phyloP scores from a whole-genome alignment of 2,888 invertebrate species.

The Anticlea derivata region DNA sequence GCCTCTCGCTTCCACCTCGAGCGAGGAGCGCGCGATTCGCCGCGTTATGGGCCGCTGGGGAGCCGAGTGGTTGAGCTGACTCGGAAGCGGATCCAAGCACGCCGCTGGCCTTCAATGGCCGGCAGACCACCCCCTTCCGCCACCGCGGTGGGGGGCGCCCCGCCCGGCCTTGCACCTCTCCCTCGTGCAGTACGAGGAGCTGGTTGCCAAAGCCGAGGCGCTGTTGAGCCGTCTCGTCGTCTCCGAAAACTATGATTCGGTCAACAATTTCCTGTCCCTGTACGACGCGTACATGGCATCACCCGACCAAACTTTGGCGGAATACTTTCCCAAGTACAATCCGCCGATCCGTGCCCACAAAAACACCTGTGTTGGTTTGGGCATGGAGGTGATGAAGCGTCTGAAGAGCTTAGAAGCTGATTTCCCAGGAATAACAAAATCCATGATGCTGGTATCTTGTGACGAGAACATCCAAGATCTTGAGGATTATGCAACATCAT shows the following conservation, averaged over 20 bases:
- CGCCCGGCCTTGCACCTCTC: slow-evolving; percentile 88
- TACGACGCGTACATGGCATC: slow-evolving; percentile 88
- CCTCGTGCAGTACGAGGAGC: slow-evolving; percentile 90
- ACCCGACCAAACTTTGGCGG: slow-evolving; percentile 86
- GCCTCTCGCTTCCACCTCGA: slow-evolving; percentile 64
- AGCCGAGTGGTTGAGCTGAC: slow-evolving; percentile 99
- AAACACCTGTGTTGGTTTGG: slow-evolving; percentile 95
- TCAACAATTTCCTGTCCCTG: slow-evolving; percentile 91
- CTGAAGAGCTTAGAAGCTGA: slow-evolving; percentile 85
- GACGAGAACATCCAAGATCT: slow-evolving; percentile 91
- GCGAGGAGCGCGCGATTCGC: slow-evolving; percentile 76
- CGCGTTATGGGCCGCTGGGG: slow-evolving; percentile 93
- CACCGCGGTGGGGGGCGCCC: slow-evolving; percentile 75
- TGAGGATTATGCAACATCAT: slow-evolving; percentile 85
- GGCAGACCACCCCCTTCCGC: slow-evolving; percentile 76
- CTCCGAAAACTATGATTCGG: slow-evolving; percentile 94
- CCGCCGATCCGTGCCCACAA: slow-evolving; percentile 93
- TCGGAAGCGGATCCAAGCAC: slow-evolving; percentile 84
- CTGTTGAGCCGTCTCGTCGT: slow-evolving; percentile 92
- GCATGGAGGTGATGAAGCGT: slow-evolving; percentile 91
- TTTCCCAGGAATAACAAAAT: slow-evolving; percentile 87
- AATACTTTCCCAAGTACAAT: slow-evolving; percentile 92
- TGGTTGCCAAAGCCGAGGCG: slow-evolving; percentile 92
- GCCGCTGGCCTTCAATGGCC: slow-evolving; percentile 67
- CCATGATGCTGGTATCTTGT: slow-evolving; percentile 91